A percentile compares a stretch with the other conserved stretches of the same genome.
phyloP scores from a whole-genome alignment of 2,113 vertebrate species.

The Pelecanus crispus region DNA sequence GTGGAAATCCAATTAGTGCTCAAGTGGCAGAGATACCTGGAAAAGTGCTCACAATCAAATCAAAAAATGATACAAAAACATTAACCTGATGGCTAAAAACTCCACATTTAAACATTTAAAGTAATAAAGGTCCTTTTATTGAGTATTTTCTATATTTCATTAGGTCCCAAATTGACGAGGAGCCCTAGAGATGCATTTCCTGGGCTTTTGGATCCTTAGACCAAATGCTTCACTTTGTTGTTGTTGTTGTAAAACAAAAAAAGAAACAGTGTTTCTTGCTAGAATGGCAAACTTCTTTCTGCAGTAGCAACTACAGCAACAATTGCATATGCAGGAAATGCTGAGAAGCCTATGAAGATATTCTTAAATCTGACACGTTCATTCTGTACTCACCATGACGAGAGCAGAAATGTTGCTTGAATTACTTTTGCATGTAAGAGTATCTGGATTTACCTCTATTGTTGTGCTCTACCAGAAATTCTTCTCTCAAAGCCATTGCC shows the following conservation, averaged over 20 bases:
- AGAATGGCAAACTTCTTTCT: slow-evolving; percentile 43
- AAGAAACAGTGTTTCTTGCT: slow-evolving; percentile 61
- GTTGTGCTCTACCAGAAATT: not conserved
- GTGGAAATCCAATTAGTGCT: slow-evolving; percentile 95
- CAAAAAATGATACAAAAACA: slow-evolving; percentile 91
- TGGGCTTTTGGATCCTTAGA: slow-evolving; percentile 71
- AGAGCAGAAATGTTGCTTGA: not conserved
- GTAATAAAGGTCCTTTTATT: slow-evolving; percentile 82
- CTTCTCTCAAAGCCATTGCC: not conserved
- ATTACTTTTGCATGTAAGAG: not conserved
- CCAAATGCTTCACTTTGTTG: slow-evolving; percentile 51
- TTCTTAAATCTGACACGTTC: not conserved
- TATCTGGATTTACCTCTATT: not conserved
- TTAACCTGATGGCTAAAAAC: slow-evolving; percentile 85
- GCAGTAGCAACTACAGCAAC: slow-evolving; percentile 8
- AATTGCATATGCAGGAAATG: slow-evolving; percentile 27
- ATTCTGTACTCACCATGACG: not conserved
- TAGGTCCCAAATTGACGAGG: slow-evolving; percentile 74
- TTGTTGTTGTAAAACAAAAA: slow-evolving; percentile 43
- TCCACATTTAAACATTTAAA: slow-evolving; percentile 81
- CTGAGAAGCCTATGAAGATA: not conserved
- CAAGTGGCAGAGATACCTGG: slow-evolving; percentile 93
- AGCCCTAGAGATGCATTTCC: slow-evolving; percentile 77
- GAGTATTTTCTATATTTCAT: slow-evolving; percentile 83
- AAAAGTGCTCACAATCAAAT: slow-evolving; percentile 98